Evolutionary conservation across 1,140 invertebrate genomes (phyloP).

Genomic region (Drosophila pseudoananassae): DNA sequence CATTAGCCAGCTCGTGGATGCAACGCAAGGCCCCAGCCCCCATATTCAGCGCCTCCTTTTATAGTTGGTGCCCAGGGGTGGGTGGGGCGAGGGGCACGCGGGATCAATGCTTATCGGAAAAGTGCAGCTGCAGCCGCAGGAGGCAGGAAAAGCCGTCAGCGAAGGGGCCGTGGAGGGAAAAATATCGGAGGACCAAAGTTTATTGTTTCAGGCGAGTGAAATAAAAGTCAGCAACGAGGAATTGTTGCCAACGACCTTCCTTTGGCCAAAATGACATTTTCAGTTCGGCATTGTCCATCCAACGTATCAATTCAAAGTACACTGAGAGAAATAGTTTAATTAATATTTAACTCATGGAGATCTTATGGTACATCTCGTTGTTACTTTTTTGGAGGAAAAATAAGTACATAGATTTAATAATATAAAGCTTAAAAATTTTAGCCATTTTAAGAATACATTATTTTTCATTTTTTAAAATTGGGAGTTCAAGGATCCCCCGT

Average conservation of each 20-base stretch:
- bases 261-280: conserved; percentile 59
- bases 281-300: conserved; percentile 52
- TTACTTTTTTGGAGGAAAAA: too few species aligned
- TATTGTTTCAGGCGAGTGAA: conserved; percentile 53
- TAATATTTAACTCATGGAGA: too few species aligned
- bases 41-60: background rate
- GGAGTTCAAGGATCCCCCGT: background rate
- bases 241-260: conserved; percentile 18
- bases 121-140: conserved; percentile 51
- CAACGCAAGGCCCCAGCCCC: conserved; percentile 45
- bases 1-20: conserved; percentile 68
- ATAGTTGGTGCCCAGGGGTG: background rate
- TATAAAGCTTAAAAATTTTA: too few species aligned
- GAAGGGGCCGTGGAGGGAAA: background rate
- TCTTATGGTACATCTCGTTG: too few species aligned
- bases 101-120: conserved; percentile 65
- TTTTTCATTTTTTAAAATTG: too few species aligned
- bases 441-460: too few species aligned
- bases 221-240: conserved; percentile 46
- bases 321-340: background rate
- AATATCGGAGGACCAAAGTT: conserved; percentile 13
- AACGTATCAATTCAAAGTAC: conserved; percentile 55
- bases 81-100: conserved; percentile 22
- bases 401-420: too few species aligned
- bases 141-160: conserved; percentile 3